These are phyloP conservation scores for Hemistola chrysoprasaria DNA, from an alignment of 2,888 invertebrate genomes.

Conservation along the genomic window DNA sequence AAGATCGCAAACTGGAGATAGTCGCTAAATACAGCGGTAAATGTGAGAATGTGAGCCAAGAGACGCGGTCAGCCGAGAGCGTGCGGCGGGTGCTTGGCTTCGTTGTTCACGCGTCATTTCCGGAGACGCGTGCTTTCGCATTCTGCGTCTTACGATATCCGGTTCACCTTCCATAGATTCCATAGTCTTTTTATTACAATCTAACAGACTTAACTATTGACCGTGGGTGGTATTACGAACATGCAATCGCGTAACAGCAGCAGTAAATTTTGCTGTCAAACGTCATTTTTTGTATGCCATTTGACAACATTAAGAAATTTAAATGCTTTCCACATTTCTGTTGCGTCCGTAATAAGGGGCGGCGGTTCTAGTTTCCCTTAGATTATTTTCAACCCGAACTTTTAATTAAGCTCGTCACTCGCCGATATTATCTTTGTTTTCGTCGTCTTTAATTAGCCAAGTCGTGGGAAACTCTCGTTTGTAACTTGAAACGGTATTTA, in stretches of 20 bases:
- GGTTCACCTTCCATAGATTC: slow-evolving; percentile 28
- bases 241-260: too few relatives aligned
- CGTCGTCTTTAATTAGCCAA: slow-evolving; percentile 2
- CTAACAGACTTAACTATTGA: neutral
- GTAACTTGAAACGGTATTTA: slow-evolving; percentile 10
- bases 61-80: too few relatives aligned
- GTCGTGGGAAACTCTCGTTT: slow-evolving; percentile 7
- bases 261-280: too few relatives aligned
- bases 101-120: slow-evolving; percentile 49
- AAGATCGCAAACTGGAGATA: neutral
- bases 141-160: slow-evolving; percentile 47
- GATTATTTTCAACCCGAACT: slow-evolving; percentile 8
- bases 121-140: slow-evolving; percentile 47
- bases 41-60: slow-evolving; percentile 38
- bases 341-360: too few relatives aligned
- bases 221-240: too few relatives aligned
- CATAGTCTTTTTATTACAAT: slow-evolving; percentile 1
- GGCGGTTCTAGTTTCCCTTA: neutral
- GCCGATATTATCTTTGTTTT: slow-evolving; percentile 3
- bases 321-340: too few relatives aligned
- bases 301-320: too few relatives aligned
- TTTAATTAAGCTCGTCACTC: slow-evolving; percentile 1
- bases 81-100: slow-evolving; percentile 23
- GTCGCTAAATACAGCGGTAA: neutral
- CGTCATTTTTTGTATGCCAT: too few relatives aligned